Evolutionary conservation across 1,140 invertebrate species (phyloP).

Genomic region (Brachionus angularis): DNA sequence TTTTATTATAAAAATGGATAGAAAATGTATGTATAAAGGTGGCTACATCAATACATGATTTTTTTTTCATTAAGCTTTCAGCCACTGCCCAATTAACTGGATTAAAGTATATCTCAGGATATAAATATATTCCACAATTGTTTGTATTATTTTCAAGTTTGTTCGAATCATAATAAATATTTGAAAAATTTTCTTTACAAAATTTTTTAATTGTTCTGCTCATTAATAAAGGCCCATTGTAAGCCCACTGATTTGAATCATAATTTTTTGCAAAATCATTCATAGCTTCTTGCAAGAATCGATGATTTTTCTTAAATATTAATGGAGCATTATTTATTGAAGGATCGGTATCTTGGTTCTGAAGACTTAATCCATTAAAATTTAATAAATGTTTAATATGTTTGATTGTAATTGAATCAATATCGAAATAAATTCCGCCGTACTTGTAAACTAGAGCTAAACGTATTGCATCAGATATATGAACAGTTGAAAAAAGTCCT

Average conservation of each 20-base stretch:
- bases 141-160: background rate
- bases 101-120: background rate
- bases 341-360: background rate
- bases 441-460: background rate
- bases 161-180: constrained; percentile 9
- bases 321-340: background rate
- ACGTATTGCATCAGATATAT: background rate
- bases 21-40: background rate
- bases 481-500: background rate
- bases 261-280: background rate
- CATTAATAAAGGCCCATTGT: background rate
- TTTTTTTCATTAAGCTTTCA: background rate
- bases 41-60: background rate
- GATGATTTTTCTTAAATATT: background rate
- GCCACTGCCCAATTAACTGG: background rate
- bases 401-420: background rate
- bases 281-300: background rate
- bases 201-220: background rate
- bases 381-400: background rate
- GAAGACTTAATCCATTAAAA: background rate
- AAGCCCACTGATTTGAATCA: background rate
- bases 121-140: background rate
- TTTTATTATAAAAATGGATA: constrained; percentile 1
- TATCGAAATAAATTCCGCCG: constrained; percentile 4
- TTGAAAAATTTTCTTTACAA: background rate